Evolutionary conservation across 2,888 invertebrate genomes (phyloP).

Genomic region (Leptinotarsa haldemani): DNA sequence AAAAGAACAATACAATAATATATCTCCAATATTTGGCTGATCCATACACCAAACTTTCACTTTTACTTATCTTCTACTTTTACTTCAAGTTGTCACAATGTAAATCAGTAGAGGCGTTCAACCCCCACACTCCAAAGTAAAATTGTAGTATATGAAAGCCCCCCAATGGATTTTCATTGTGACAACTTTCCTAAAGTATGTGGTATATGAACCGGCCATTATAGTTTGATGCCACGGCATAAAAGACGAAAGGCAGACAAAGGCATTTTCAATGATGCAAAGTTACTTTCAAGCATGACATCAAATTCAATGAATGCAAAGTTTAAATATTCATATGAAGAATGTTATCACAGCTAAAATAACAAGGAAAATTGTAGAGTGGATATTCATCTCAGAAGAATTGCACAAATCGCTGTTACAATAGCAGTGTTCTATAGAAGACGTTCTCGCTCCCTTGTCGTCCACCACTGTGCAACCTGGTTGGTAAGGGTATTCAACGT

Average conservation of each 20-base stretch:
- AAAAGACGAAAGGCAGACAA: neutral
- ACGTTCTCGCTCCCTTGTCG: slow-evolving; percentile 73
- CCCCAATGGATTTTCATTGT: no score
- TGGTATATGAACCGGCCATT: no score
- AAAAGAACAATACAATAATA: neutral
- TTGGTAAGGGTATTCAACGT: slow-evolving; percentile 77
- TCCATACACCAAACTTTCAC: no score
- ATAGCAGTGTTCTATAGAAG: slow-evolving; percentile 78
- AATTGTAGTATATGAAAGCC: no score
- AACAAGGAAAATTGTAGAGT: slow-evolving; percentile 11
- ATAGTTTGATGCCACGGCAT: neutral
- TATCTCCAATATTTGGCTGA: neutral
- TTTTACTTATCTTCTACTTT: no score
- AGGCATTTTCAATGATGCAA: neutral
- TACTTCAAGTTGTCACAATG: no score
- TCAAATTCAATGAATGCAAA: neutral
- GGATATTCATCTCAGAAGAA: slow-evolving; percentile 38
- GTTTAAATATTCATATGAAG: slow-evolving; percentile 2
- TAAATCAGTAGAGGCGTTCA: no score
- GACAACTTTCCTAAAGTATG: no score
- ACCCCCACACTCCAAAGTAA: no score
- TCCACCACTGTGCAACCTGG: slow-evolving; percentile 77
- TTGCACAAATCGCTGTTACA: slow-evolving; percentile 83
- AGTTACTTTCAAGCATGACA: neutral
- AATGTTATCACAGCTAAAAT: slow-evolving; percentile 38